A percentile compares a stretch with the other conserved stretches of the same genome.
These are phyloP conservation scores for Sinosuthora webbiana DNA, from an alignment of 2,113 vertebrate species.

Conservation along the genomic window DNA sequence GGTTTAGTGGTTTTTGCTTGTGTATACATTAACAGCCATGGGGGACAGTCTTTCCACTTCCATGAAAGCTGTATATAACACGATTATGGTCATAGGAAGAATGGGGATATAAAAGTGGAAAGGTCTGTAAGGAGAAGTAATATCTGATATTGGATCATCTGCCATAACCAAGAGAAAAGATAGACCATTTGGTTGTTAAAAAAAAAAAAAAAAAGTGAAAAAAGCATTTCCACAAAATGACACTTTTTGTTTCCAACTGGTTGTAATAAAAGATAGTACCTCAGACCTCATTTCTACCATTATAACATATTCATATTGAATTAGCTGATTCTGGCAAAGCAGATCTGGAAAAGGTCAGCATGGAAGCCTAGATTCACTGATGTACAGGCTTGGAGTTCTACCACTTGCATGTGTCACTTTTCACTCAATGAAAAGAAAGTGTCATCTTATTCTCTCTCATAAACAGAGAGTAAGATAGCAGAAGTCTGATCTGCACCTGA, in stretches of 20 bases:
- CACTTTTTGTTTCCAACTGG: not conserved
- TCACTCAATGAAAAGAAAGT: not conserved
- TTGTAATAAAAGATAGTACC: not conserved
- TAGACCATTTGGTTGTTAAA: not conserved
- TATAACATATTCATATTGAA: not conserved
- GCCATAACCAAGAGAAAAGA: not conserved
- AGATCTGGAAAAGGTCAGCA: not conserved
- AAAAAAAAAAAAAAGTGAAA: not conserved
- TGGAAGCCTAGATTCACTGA: not conserved
- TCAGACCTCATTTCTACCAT: not conserved
- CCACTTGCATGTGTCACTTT: accelerated
- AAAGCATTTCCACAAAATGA: not conserved
- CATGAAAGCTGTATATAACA: not conserved
- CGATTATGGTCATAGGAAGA: not conserved
- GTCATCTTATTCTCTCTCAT: not conserved
- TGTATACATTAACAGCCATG: not conserved
- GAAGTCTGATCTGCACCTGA: not conserved
- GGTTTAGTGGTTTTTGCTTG: not conserved
- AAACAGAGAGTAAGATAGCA: not conserved
- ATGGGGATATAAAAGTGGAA: not conserved
- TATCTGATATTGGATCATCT: not conserved
- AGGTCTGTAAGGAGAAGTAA: not conserved
- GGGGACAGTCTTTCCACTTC: not conserved
- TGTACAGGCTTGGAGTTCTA: not conserved
- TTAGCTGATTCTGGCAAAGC: not conserved